Percentiles rank a stretch among this genome's conserved stretches.
Evolutionary conservation across 2,797 vertebrate genomes (phyloP).

Genomic region (Falco biarmicus): DNA sequence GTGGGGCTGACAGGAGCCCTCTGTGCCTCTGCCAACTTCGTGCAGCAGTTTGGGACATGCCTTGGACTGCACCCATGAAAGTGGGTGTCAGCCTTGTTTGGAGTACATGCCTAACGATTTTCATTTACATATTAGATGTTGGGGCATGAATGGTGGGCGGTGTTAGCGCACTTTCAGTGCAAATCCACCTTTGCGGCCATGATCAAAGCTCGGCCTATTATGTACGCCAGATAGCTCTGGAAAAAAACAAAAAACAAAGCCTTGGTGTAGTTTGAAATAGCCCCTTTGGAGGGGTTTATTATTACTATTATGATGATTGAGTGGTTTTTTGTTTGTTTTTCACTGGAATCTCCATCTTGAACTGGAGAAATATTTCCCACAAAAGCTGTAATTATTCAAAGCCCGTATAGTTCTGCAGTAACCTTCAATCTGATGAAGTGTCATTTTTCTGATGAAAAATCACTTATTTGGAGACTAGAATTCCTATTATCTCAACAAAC

Average conservation of each 20-base stretch:
- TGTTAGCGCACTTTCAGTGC: neutral
- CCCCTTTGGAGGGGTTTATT: neutral
- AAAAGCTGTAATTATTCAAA: conserved; percentile 28
- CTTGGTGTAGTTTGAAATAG: neutral
- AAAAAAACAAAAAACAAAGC: neutral
- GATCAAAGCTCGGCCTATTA: neutral
- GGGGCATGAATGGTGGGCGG: neutral
- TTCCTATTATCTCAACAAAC: neutral
- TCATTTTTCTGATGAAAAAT: conserved; percentile 10
- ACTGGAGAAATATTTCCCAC: neutral
- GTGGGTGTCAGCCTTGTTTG: conserved; percentile 6
- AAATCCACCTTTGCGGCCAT: neutral
- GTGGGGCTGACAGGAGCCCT: neutral
- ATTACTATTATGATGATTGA: neutral
- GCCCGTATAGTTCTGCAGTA: neutral
- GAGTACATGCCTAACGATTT: neutral
- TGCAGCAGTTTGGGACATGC: conserved; percentile 31
- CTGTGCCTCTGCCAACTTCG: conserved; percentile 8
- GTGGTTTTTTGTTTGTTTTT: neutral
- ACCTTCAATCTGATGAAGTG: conserved; percentile 11
- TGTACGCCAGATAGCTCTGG: neutral
- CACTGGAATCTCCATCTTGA: neutral
- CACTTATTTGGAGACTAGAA: conserved; percentile 10
- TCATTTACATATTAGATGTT: neutral
- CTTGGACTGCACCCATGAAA: conserved; percentile 16